Conservation (phyloP, 2,113 vertebrate genomes). For the Cynoglossus semilaevis region DNA sequence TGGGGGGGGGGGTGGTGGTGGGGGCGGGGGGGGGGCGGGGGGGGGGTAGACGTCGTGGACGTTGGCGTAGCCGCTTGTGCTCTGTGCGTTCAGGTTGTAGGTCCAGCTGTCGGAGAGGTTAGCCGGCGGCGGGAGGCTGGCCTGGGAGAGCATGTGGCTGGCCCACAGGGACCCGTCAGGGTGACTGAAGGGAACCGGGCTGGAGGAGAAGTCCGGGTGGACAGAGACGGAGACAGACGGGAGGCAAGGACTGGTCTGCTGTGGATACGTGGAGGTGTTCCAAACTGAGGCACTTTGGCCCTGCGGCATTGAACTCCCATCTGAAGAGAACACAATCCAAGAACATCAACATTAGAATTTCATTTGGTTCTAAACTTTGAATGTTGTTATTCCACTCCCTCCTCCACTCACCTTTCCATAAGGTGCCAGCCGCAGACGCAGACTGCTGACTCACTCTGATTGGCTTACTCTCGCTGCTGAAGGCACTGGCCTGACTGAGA, state of each 20-base stretch:
- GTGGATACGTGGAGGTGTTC: slow-evolving; percentile 85
- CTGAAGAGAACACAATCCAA: slow-evolving; percentile 59
- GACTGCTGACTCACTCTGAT: slow-evolving; percentile 70
- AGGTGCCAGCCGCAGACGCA: slow-evolving; percentile 62
- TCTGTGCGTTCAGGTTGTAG: slow-evolving; percentile 88
- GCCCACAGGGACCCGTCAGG: slow-evolving; percentile 86
- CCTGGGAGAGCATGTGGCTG: slow-evolving; percentile 84
- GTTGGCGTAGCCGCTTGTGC: slow-evolving; percentile 83
- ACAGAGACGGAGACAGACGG: slow-evolving; percentile 80
- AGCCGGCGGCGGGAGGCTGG: slow-evolving; percentile 77
- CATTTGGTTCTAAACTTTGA: background rate
- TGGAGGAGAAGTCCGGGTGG: slow-evolving; percentile 86
- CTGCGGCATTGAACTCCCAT: slow-evolving; percentile 68
- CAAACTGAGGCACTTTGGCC: slow-evolving; percentile 86
- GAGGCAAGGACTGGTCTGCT: slow-evolving; percentile 82
- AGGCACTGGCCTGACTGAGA: slow-evolving; percentile 87
- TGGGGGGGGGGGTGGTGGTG: slow-evolving; percentile 75
- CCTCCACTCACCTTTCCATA: slow-evolving; percentile 87
- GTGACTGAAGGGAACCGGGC: slow-evolving; percentile 79
- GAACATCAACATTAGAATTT: background rate
- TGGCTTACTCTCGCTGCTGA: slow-evolving; percentile 83
- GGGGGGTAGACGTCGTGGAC: slow-evolving; percentile 91
- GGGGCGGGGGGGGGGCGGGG: slow-evolving; percentile 76
- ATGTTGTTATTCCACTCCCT: background rate
- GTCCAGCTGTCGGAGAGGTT: slow-evolving; percentile 86